Conservation (phyloP, 2,797 vertebrate species). For the Ambastaia sidthimunki region DNA sequence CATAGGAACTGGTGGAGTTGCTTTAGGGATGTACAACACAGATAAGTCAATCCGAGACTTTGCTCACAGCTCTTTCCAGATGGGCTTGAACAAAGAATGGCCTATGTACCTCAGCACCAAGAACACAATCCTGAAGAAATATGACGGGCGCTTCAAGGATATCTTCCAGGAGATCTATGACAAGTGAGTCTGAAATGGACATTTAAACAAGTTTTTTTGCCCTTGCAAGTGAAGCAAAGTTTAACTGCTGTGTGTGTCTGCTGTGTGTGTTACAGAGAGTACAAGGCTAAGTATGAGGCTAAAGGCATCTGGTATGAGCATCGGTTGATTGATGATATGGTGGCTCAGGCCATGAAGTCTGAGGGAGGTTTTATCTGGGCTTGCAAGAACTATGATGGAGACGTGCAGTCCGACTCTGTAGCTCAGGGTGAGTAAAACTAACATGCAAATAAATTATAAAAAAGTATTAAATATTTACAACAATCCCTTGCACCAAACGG, state of each 20-base stretch:
- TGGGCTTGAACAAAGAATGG: conserved; percentile 89
- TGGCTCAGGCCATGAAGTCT: conserved; percentile 97
- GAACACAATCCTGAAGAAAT: conserved; percentile 98
- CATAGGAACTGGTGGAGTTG: conserved; percentile 89
- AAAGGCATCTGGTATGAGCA: conserved; percentile 97
- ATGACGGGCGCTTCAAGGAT: conserved; percentile 96
- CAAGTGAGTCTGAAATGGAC: conserved; percentile 78
- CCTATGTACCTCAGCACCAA: conserved; percentile 98
- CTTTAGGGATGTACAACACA: conserved; percentile 98
- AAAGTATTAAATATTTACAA: not conserved
- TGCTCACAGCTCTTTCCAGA: conserved; percentile 98
- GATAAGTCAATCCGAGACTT: conserved; percentile 93
- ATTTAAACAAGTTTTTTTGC: not conserved
- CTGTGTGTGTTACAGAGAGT: conserved; percentile 79
- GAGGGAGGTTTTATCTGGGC: conserved; percentile 99
- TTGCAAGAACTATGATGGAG: conserved; percentile 98
- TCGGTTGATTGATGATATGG: conserved; percentile 98
- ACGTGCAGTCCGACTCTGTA: conserved; percentile 96
- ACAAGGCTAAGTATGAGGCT: conserved; percentile 88
- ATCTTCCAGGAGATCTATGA: conserved; percentile 99
- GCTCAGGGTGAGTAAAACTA: conserved; percentile 85
- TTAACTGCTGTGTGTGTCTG: not conserved
- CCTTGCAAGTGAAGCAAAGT: no score
- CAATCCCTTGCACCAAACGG: no score
- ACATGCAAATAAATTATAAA: not conserved